Evolutionary conservation across 64 coral and sea anemone genomes (phyloP).

Genomic region (Pachyseris speciosa): DNA sequence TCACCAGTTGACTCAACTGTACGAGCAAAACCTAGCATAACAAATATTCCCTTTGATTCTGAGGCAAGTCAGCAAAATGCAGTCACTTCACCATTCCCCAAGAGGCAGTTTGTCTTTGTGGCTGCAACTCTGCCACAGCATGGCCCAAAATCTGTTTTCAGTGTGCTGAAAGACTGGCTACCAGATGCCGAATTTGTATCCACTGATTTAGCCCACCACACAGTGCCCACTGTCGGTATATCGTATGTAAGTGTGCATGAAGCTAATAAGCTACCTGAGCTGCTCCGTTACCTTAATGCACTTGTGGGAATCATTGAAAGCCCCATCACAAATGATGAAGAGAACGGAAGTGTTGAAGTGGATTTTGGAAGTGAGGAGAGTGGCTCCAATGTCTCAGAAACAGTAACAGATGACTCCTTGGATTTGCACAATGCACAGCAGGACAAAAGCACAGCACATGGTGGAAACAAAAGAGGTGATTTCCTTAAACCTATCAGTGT

Average conservation of each 20-base stretch:
- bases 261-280: conserved; percentile 59
- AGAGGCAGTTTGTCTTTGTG: conserved; percentile 93
- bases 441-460: background rate
- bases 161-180: conserved; percentile 75
- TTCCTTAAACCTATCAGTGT: background rate
- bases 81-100: background rate
- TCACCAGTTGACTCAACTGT: background rate
- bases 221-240: conserved; percentile 63
- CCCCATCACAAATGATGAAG: background rate
- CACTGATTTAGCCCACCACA: conserved; percentile 79
- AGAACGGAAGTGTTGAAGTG: background rate
- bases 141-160: conserved; percentile 72
- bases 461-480: too few relatives aligned
- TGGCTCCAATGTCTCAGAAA: background rate
- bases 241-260: conserved; percentile 69
- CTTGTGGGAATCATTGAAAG: conserved; percentile 31
- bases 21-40: background rate
- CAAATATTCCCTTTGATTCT: background rate
- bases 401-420: background rate
- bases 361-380: background rate
- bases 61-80: background rate
- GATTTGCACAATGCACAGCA: background rate
- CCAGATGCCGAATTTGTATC: conserved; percentile 54
- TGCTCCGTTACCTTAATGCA: conserved; percentile 70
- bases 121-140: conserved; percentile 91